Evolutionary conservation across 1,140 invertebrate species (phyloP).

Genomic region (Aphelinus certus): DNA sequence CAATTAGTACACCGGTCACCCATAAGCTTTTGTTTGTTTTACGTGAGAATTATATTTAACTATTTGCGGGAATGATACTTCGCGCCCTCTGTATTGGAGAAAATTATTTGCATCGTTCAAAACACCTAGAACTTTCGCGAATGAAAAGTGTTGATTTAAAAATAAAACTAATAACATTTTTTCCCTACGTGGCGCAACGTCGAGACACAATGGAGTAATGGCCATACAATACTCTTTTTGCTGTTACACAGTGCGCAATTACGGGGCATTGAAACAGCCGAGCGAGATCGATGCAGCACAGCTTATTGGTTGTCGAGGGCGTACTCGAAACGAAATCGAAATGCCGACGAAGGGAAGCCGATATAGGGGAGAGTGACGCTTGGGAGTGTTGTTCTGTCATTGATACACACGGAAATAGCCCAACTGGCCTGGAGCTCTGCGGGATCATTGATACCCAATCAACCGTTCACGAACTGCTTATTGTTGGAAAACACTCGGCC

Average conservation of each 20-base stretch:
- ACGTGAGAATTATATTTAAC: too few species aligned
- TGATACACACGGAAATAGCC: slow-evolving; percentile 47
- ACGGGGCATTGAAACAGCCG: background rate
- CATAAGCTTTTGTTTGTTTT: too few species aligned
- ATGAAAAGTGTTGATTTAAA: too few species aligned
- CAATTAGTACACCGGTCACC: too few species aligned
- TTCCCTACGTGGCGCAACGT: too few species aligned
- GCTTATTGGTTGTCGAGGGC: slow-evolving; percentile 49
- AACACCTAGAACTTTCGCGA: too few species aligned
- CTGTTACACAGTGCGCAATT: background rate
- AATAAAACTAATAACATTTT: too few species aligned
- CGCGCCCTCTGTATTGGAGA: too few species aligned
- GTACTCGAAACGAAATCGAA: slow-evolving; percentile 43
- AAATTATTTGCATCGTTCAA: too few species aligned
- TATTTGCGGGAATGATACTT: too few species aligned
- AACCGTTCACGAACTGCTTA: slow-evolving; percentile 55
- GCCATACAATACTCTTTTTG: background rate
- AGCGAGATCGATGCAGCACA: slow-evolving; percentile 23
- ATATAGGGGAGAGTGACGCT: slow-evolving; percentile 10
- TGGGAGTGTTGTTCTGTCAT: slow-evolving; percentile 42
- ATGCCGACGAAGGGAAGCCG: background rate
- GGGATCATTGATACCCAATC: slow-evolving; percentile 64
- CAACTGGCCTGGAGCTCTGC: slow-evolving; percentile 43
- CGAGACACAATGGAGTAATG: background rate
- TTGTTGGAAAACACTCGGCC: slow-evolving; percentile 55